Percentiles rank a stretch among this genome's conserved stretches.
These are phyloP conservation scores for Aphodius granarius DNA, from an alignment of 2,888 invertebrate genomes.

Conservation along the genomic window DNA sequence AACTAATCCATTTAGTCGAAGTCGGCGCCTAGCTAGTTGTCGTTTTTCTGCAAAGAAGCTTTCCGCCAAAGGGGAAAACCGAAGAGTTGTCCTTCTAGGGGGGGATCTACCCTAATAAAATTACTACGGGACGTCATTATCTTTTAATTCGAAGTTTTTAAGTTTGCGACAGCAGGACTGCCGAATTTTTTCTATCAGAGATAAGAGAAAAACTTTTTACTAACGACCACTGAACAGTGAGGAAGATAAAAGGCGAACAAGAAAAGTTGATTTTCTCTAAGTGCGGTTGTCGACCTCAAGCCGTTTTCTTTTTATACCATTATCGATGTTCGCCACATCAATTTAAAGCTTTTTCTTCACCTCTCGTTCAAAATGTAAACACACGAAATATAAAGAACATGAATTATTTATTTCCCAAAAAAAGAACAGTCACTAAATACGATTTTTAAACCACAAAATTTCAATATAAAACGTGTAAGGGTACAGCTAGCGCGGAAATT, in stretches of 20 bases:
- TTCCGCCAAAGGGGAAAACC: neutral
- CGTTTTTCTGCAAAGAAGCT: neutral
- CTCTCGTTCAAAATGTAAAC: too few species aligned
- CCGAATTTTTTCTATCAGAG: neutral
- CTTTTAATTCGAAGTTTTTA: constrained; percentile 13
- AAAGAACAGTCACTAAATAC: neutral
- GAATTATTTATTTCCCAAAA: too few species aligned
- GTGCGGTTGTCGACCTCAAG: neutral
- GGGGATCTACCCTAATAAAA: constrained; percentile 2
- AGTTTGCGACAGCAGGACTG: neutral
- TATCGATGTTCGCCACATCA: neutral
- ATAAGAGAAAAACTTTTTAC: neutral
- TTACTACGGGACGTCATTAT: constrained; percentile 11
- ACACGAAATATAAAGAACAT: too few species aligned
- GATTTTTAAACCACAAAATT: neutral
- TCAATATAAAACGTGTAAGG: neutral
- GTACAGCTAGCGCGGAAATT: neutral
- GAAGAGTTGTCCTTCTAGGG: neutral
- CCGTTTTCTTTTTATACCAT: neutral
- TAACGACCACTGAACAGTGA: neutral
- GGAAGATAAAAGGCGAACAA: neutral
- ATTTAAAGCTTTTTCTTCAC: too few species aligned
- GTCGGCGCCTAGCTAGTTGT: neutral
- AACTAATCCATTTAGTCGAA: neutral
- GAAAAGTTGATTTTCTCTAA: neutral